Percentiles rank a stretch among this genome's conserved stretches.
Evolutionary conservation across 2,888 invertebrate genomes (phyloP).

Genomic region (Amblyjoppa fuscipennis): DNA sequence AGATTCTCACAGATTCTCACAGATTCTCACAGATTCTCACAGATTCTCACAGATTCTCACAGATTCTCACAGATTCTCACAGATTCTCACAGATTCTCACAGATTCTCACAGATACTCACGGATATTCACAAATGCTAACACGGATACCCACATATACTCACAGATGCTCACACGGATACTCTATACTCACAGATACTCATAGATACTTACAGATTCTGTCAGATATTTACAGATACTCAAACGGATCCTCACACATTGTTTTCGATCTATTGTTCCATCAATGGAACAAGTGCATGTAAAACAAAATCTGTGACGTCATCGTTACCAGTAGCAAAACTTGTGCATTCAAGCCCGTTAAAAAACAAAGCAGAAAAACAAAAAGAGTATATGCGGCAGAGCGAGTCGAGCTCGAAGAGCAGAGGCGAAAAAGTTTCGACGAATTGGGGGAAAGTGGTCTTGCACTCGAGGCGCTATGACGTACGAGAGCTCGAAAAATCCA

Average conservation of each 20-base stretch:
- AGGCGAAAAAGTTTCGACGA: constrained; percentile 26
- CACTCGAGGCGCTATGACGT: constrained; percentile 27
- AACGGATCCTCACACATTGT: neutral
- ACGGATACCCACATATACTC: no score
- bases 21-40: no score
- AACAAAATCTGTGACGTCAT: neutral
- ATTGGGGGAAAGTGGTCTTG: constrained; percentile 27
- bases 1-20: no score
- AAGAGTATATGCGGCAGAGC: neutral
- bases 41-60: no score
- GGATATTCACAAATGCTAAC: no score
- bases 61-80: no score
- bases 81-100: no score
- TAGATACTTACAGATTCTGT: no score
- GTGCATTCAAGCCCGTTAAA: neutral
- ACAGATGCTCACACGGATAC: no score
- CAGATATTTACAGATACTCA: no score
- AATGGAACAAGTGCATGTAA: neutral
- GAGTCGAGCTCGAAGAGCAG: neutral
- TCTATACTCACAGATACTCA: no score
- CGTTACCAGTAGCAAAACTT: neutral
- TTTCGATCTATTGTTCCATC: neutral
- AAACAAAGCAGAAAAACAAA: neutral
- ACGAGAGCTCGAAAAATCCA: constrained; percentile 53
- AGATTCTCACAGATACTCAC: no score